Evolutionary conservation across 2,797 vertebrate genomes (phyloP).

Genomic region (Hylomyscus alleni): DNA sequence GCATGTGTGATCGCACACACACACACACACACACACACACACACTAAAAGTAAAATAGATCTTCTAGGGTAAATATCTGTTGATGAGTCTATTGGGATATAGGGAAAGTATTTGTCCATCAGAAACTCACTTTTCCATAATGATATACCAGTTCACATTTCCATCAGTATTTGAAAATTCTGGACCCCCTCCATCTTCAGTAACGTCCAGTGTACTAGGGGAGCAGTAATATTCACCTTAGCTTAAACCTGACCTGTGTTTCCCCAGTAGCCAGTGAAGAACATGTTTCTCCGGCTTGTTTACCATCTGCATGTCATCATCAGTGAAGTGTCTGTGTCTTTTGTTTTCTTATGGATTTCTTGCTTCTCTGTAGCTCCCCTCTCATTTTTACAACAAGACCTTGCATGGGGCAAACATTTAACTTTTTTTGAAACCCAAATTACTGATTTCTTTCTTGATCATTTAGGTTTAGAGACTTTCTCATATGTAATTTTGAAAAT

Average conservation of each 20-base stretch:
- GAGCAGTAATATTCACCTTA: neutral
- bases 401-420: neutral
- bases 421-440: neutral
- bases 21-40: neutral
- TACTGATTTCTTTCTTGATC: neutral
- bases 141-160: neutral
- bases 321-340: neutral
- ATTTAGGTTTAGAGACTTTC: neutral
- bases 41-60: neutral
- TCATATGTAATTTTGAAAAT: neutral
- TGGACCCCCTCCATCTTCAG: neutral
- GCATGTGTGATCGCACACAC: too few relatives aligned
- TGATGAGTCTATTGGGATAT: neutral
- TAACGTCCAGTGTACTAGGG: neutral
- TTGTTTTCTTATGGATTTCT: neutral
- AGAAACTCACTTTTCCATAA: neutral
- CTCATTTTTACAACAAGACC: neutral
- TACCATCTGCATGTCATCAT: neutral
- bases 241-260: neutral
- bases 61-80: neutral
- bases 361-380: neutral
- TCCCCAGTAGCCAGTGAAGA: neutral
- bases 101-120: neutral
- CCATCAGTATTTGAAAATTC: neutral
- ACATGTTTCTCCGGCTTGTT: neutral